Base-by-base conservation (phyloP, 1,140 invertebrate genomes). In the Formica selysi region DNA sequence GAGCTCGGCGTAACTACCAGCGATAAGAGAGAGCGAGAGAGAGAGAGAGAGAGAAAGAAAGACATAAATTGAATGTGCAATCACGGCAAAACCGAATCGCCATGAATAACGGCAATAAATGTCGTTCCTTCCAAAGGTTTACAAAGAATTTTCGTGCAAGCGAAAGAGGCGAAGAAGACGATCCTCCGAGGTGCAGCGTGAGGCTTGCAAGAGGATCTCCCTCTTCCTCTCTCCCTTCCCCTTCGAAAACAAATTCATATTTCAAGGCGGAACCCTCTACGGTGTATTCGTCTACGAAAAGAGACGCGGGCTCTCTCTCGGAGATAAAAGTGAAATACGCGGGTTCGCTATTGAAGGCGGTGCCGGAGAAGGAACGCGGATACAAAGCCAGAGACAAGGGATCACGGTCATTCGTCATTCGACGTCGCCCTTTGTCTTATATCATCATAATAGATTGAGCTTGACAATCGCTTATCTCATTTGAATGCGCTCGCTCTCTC, bases 251-350 rank as follows among this genome's bases (percentile, higher is more conserved):
- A 93, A 93, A 93, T 93, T 93, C 91, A 93, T 93, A 93, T 93
- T 93, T 93, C 92, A 93, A 90, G 85, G 71, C 73, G 59, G 76
- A 87, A 90, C 83, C 78, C 79, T 64, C 78, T 51, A 64, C 76
- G 91, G 80, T 86, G 79, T 73, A 76, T 67, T 88, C 73, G 83
- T 87, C 86, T 71, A 64, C 73, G 62, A 51, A 81, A 70, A 90
- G 86, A 91, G 86, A 88, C 87, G 70, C 86, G 87, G 67, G 74
- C 65, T 32, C 32, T 32, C 32, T 32, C 32, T 59, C 65, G 91
- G 91, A 93, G 91, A 93, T 93, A 93, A 93, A 93, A 93, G 91
- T 93, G 91, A 93, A 92, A 93, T 93, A 93, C 89, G 91, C 87
- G 80, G 76, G 86, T 76, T 74, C 68, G 76, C 80, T 84, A 88